Conservation (phyloP, 1,140 invertebrate genomes). For the Drosophila murphyi region DNA sequence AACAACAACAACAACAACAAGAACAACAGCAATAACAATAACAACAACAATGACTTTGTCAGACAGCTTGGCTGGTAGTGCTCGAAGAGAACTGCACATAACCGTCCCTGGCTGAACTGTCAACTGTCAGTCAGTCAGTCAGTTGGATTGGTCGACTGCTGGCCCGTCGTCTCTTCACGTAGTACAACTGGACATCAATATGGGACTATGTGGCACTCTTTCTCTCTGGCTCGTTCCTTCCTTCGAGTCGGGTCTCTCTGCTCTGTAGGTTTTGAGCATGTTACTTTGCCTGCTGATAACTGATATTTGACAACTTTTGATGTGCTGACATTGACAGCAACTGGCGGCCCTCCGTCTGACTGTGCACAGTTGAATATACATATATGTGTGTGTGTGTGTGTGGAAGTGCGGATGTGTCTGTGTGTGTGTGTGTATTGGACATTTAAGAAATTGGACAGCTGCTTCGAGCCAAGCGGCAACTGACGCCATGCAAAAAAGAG, state of each 20-base stretch:
- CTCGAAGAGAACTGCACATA: slow-evolving; percentile 24
- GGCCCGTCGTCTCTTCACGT: slow-evolving; percentile 17
- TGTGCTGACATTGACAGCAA: slow-evolving; percentile 75
- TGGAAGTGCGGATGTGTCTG: slow-evolving; percentile 12
- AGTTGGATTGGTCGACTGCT: slow-evolving; percentile 35
- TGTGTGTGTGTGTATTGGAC: slow-evolving; percentile 34
- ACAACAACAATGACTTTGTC: slow-evolving; percentile 34
- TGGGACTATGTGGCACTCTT: slow-evolving; percentile 50
- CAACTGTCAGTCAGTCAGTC: slow-evolving; percentile 78
- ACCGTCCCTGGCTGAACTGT: slow-evolving; percentile 70
- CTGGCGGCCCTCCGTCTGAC: slow-evolving; percentile 48
- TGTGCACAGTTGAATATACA: slow-evolving; percentile 25
- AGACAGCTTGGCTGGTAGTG: slow-evolving; percentile 70
- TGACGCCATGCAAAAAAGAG: slow-evolving; percentile 53
- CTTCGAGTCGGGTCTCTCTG: not conserved
- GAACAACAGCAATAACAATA: slow-evolving; percentile 27
- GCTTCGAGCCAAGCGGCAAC: slow-evolving; percentile 25
- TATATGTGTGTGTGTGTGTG: not conserved
- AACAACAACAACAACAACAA: slow-evolving; percentile 27
- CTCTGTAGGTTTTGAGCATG: slow-evolving; percentile 64
- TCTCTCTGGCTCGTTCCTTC: not conserved
- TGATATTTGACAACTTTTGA: slow-evolving; percentile 83
- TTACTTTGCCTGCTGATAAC: slow-evolving; percentile 78
- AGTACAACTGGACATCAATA: slow-evolving; percentile 67
- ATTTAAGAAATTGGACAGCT: slow-evolving; percentile 79